Evolutionary conservation across 2,888 invertebrate species (phyloP), one percentile per base, ranked within the genome.

Genomic region (Phortica okadai): DNA sequence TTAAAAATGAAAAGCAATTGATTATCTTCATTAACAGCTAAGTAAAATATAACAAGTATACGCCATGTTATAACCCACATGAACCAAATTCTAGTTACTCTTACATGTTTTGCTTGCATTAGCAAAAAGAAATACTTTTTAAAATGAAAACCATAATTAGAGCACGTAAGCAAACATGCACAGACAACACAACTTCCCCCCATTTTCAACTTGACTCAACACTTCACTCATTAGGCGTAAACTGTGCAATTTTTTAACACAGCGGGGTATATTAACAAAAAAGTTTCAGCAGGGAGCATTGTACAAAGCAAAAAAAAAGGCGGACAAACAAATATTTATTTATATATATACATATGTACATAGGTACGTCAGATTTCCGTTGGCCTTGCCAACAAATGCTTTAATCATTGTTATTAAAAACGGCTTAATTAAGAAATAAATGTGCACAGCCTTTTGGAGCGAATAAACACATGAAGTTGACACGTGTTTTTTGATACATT

Each of bases 131-230:
- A 56, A 54, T 33, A 72, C 70, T 72, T 54, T 70, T 56, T 14
- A 72, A 72, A 72, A 72, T 72, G 25, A 72, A 72, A 72, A 56
- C 14, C 33, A 85, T 88, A 88, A 85, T 86, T 88, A 82, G 78
- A 80, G 78, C 87, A 85, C 85, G 82, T 81, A 79, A 11, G 45
- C 2, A 44, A 54, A 72, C 82, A 76, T 62, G 79, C 58, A 74
- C 42, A 67, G 54, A 54, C 33, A 33, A 11, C 59, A 59, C 59
- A 4, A 2, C 33, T 33, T 33, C 33, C 33, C 33, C 4, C 33
- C 33, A 21, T 21, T 21, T 21, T 21, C 8, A 56, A 56, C 56
- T 56, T n/a, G 56, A 56, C 11, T 21, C 21, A 21, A 21, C 21
- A 21, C 21, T 21, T 33, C 56, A 56, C 6, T 56, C 1, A 56